Evolutionary conservation across 2,888 invertebrate genomes (phyloP).

Genomic region (Biston betularia): DNA sequence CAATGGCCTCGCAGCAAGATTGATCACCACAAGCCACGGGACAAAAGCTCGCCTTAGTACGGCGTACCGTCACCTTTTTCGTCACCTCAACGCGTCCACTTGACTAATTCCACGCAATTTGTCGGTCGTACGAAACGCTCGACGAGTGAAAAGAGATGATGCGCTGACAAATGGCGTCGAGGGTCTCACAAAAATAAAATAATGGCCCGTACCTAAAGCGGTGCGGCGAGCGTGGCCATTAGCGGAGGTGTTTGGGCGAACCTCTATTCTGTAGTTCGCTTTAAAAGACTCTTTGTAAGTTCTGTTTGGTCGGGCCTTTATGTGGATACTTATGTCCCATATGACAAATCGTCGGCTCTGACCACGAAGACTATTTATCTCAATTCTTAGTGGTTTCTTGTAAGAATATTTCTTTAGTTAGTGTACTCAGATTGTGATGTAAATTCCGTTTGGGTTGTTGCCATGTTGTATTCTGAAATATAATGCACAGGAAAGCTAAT

Average conservation of each 20-base stretch:
- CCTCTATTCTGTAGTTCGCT: conserved; percentile 81
- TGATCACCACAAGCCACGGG: conserved; percentile 71
- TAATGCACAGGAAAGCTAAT: too few relatives aligned
- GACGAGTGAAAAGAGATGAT: conserved; percentile 83
- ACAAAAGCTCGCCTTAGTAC: conserved; percentile 59
- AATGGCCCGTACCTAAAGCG: conserved; percentile 83
- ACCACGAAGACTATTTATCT: conserved; percentile 72
- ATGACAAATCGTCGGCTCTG: conserved; percentile 79
- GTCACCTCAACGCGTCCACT: conserved; percentile 82
- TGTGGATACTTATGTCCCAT: conserved; percentile 78
- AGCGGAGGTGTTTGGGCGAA: conserved; percentile 85
- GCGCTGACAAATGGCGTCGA: conserved; percentile 83
- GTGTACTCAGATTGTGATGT: conserved; percentile 25
- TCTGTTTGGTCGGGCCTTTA: conserved; percentile 82
- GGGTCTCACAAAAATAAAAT: conserved; percentile 84
- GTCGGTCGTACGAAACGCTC: conserved; percentile 77
- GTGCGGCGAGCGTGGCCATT: conserved; percentile 79
- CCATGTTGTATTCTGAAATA: neutral
- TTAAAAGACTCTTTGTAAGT: conserved; percentile 84
- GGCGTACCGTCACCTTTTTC: conserved; percentile 83
- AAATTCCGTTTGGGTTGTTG: conserved; percentile 16
- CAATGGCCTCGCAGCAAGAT: conserved; percentile 73
- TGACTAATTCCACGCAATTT: conserved; percentile 84
- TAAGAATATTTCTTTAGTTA: conserved; percentile 26
- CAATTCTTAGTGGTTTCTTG: conserved; percentile 46